Percentiles rank a stretch among this genome's conserved stretches.
Evolutionary conservation across 1,140 invertebrate genomes (phyloP).

Genomic region (Calliopsis andreniformis): DNA sequence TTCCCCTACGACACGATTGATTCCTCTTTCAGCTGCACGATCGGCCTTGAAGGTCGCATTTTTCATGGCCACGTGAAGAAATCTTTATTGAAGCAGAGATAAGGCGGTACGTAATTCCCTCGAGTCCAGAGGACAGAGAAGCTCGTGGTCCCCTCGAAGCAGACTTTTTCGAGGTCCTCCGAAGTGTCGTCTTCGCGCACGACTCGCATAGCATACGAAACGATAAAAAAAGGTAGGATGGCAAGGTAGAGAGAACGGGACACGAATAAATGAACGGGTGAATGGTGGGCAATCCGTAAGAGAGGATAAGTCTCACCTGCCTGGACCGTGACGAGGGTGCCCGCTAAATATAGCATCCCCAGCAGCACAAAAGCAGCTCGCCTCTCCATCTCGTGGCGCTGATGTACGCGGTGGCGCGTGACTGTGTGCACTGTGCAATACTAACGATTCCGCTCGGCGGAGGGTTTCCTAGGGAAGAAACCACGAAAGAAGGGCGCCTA

Average conservation of each 20-base stretch:
- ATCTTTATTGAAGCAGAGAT: not conserved
- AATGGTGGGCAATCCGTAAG: constrained; percentile 33
- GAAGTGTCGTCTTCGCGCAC: not conserved
- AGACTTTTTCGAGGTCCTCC: too few relatives aligned
- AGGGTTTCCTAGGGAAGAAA: constrained; percentile 30
- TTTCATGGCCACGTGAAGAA: not conserved
- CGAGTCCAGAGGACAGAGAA: not conserved
- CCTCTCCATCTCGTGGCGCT: constrained; percentile 74
- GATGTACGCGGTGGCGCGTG: constrained; percentile 59
- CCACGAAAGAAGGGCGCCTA: constrained; percentile 9
- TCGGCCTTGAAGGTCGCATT: not conserved
- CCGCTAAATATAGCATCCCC: constrained; percentile 78
- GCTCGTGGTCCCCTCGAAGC: too few relatives aligned
- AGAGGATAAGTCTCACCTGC: constrained; percentile 71
- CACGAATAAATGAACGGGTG: constrained; percentile 40
- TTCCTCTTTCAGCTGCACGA: not conserved
- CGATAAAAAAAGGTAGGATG: not conserved
- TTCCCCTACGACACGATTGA: not conserved
- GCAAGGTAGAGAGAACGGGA: not conserved
- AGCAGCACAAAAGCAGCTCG: constrained; percentile 74
- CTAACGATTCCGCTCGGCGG: constrained; percentile 35
- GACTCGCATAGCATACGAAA: not conserved
- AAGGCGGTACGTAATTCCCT: not conserved
- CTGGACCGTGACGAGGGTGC: constrained; percentile 73
- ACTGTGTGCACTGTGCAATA: constrained; percentile 55